Percentiles rank a stretch among this genome's conserved stretches.
These are phyloP conservation scores for Parascotia fuliginaria DNA, from an alignment of 2,888 invertebrate genomes.

Conservation along the genomic window DNA sequence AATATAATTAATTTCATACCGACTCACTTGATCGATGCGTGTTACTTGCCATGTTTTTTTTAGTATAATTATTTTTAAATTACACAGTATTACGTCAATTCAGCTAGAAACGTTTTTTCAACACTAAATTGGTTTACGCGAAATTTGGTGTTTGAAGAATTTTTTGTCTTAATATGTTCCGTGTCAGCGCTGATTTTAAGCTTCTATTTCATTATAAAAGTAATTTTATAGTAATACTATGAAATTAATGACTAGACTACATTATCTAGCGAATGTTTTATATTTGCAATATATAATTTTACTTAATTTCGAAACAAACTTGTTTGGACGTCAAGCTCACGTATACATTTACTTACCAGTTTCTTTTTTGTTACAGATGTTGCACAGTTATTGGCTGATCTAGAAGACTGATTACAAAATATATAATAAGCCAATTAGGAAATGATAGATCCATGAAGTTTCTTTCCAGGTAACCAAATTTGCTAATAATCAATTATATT, in stretches of 20 bases:
- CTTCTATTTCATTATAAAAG: conserved; percentile 65
- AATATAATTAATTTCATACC: conserved; percentile 83
- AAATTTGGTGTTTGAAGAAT: conserved; percentile 67
- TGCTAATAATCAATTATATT: conserved; percentile 54
- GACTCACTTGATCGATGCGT: conserved; percentile 80
- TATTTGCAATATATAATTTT: conserved; percentile 56
- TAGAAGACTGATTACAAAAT: conserved; percentile 77
- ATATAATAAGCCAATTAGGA: conserved; percentile 67
- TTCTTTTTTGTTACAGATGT: conserved; percentile 75
- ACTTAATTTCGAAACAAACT: conserved; percentile 51
- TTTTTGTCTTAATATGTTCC: conserved; percentile 55
- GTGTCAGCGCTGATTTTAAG: conserved; percentile 45
- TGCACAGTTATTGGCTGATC: conserved; percentile 65
- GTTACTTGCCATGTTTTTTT: conserved; percentile 63
- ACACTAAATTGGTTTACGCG: conserved; percentile 68
- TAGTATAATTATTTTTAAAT: conserved; percentile 82
- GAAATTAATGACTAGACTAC: conserved; percentile 53
- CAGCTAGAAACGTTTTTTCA: conserved; percentile 63
- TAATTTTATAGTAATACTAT: conserved; percentile 66
- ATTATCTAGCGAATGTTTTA: conserved; percentile 45
- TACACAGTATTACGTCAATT: conserved; percentile 78
- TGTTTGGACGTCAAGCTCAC: conserved; percentile 47
- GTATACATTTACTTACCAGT: conserved; percentile 35
- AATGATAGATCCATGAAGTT: conserved; percentile 73
- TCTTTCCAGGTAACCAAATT: conserved; percentile 62